Evolutionary conservation across 1,140 invertebrate species (phyloP), one percentile per base, ranked within the genome.

Genomic region (Calycopis cecrops): DNA sequence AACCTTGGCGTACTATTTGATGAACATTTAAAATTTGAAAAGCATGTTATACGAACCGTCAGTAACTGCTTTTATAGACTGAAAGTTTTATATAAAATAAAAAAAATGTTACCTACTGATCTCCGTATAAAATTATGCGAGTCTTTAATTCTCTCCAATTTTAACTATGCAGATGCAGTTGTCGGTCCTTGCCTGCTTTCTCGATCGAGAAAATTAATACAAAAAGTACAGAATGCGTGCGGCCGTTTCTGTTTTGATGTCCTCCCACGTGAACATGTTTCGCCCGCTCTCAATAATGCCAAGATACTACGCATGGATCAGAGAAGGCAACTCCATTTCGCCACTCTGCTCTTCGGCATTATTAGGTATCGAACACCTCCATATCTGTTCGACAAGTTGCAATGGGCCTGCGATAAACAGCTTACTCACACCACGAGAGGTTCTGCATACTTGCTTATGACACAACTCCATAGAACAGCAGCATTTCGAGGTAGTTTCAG

Each of bases 91-190:
- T 49, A 34, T 16, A 11, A 11, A 1, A n/a, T 49, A 11, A 33
- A 34, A 7, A 34, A n/a, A 9, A 12, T 6, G 3, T 49, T 49
- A 34, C n/a, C 17, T 33, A 44, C 12, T 7, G 17, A 44, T 9
- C 2, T 54, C n/a, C 35, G 57, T 34, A 53, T 47, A 35, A 48
- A 52, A 52, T 49, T 49, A 33, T 49, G 48, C 12, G 28, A 34
- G 7, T 49, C 48, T 8, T 9, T 34, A 1, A 28, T 49, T 34
- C 33, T 49, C 21, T 49, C 48, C 1, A 49, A 49, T 12, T 49
- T 49, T 1, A 49, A 49, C 14, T 49, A 49, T 14, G 33, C 33
- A 35, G 48, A 49, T 18, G 48, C 28, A 8, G 48, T 48, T 4
- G 1, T 9, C n/a, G 47, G 18, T 3, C 47, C 47, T 33, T 28